A percentile compares a stretch with the other conserved stretches of the same genome.
These are phyloP conservation scores for Acleris holmiana DNA, from an alignment of 2,888 invertebrate species.

Conservation along the genomic window DNA sequence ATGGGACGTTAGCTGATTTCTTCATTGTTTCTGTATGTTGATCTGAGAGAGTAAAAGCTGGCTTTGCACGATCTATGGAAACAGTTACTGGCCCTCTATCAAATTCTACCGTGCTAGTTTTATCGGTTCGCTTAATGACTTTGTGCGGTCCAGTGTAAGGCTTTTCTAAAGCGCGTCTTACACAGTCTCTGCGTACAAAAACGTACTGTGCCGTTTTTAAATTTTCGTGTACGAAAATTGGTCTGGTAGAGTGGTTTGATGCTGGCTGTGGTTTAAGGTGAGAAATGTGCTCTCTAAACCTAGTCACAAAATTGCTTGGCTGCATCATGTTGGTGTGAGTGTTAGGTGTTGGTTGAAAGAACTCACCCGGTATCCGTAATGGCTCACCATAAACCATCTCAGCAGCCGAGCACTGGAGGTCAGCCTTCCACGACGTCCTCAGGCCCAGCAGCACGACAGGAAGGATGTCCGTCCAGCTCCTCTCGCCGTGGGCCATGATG, in stretches of 20 bases:
- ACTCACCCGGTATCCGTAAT: conserved; percentile 43
- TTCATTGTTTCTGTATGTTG: background rate
- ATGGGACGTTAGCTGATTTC: background rate
- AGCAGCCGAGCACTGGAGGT: conserved; percentile 44
- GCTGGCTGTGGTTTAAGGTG: background rate
- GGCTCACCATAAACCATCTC: conserved; percentile 43
- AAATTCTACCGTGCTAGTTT: background rate
- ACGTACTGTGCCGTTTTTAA: background rate
- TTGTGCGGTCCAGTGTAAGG: background rate
- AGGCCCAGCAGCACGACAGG: conserved; percentile 47
- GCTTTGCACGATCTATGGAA: background rate
- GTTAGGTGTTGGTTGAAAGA: conserved; percentile 23
- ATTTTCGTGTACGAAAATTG: background rate
- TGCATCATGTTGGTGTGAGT: background rate
- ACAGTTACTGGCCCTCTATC: background rate
- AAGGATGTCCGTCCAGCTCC: conserved; percentile 49
- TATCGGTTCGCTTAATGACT: background rate
- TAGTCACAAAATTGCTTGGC: background rate
- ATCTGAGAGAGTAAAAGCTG: background rate
- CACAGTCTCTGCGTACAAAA: background rate
- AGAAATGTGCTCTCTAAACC: conserved; percentile 3
- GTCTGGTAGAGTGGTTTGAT: background rate
- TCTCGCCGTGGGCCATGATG: conserved; percentile 29
- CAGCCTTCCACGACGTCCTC: conserved; percentile 43
- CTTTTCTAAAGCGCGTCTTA: background rate